Conservation (phyloP, 2,113 vertebrate species). For the Bubalus kerabau region DNA sequence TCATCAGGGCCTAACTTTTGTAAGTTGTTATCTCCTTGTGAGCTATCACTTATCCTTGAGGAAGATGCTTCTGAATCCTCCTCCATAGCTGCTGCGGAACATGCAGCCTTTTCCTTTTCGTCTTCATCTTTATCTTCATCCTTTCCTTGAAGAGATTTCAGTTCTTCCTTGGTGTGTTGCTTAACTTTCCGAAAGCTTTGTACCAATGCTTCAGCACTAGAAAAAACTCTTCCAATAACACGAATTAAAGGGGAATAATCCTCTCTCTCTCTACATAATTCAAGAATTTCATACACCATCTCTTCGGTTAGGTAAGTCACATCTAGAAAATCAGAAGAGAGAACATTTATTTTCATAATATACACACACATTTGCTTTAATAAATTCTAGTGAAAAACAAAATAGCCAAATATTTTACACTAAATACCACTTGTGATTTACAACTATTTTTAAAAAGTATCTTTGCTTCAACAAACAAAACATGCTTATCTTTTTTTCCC, state of each 20-base stretch:
- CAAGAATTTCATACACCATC: slow-evolving; percentile 90
- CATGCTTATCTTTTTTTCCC: not conserved
- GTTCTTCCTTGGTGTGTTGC: slow-evolving; percentile 85
- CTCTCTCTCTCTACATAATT: slow-evolving; percentile 88
- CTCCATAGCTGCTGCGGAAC: slow-evolving; percentile 93
- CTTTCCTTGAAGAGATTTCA: slow-evolving; percentile 96
- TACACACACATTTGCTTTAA: not conserved
- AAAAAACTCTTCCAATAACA: slow-evolving; percentile 94
- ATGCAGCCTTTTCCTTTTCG: slow-evolving; percentile 93
- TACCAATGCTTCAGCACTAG: slow-evolving; percentile 90
- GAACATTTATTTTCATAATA: not conserved
- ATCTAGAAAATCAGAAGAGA: slow-evolving; percentile 81
- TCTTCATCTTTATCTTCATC: slow-evolving; percentile 99
- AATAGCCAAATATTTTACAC: not conserved
- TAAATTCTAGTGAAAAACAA: not conserved
- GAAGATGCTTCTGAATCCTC: slow-evolving; percentile 84
- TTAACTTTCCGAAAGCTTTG: slow-evolving; percentile 93
- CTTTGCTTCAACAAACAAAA: not conserved
- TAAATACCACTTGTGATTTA: not conserved
- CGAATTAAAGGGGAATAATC: slow-evolving; percentile 94
- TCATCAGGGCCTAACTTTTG: slow-evolving; percentile 85
- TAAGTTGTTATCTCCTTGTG: slow-evolving; percentile 81
- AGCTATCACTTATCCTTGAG: slow-evolving; percentile 84
- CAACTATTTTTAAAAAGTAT: not conserved
- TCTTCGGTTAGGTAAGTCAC: slow-evolving; percentile 94